A percentile compares a stretch with the other conserved stretches of the same genome.
Evolutionary conservation across 2,797 vertebrate genomes (phyloP).

Genomic region (Champsocephalus gunnari): DNA sequence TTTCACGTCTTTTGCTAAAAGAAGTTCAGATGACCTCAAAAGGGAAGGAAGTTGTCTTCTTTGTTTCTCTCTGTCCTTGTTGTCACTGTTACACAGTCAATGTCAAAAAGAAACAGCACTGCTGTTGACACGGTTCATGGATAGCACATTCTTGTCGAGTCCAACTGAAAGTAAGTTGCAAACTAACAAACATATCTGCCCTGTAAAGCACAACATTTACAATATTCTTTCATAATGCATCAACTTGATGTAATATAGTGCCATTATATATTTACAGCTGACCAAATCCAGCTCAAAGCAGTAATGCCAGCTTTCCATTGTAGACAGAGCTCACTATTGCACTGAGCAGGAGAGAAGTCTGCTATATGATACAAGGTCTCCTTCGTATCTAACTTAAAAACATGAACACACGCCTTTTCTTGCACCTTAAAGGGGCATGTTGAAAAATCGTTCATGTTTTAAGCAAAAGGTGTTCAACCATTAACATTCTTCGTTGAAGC

Average conservation of each 20-base stretch:
- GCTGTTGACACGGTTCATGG: slow-evolving; percentile 16
- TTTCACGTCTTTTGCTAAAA: slow-evolving; percentile 54
- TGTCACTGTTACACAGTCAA: neutral
- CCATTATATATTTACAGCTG: neutral
- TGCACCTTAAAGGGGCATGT: neutral
- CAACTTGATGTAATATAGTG: neutral
- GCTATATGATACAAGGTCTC: neutral
- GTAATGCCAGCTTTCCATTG: neutral
- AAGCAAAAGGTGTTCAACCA: neutral
- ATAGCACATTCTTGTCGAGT: neutral
- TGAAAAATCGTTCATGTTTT: neutral
- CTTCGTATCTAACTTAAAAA: neutral
- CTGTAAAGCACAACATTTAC: neutral
- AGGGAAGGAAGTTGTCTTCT: slow-evolving; percentile 26
- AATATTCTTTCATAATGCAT: neutral
- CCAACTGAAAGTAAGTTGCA: neutral
- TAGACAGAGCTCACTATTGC: neutral
- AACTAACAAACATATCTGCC: neutral
- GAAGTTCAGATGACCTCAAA: slow-evolving; percentile 59
- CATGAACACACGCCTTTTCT: neutral
- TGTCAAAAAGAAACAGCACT: slow-evolving; percentile 16
- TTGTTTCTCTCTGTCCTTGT: neutral
- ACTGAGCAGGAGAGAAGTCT: neutral
- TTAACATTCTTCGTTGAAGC: neutral
- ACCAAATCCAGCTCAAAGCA: neutral